Conservation (phyloP, 2,888 invertebrate genomes). For the Odontothrips loti region DNA sequence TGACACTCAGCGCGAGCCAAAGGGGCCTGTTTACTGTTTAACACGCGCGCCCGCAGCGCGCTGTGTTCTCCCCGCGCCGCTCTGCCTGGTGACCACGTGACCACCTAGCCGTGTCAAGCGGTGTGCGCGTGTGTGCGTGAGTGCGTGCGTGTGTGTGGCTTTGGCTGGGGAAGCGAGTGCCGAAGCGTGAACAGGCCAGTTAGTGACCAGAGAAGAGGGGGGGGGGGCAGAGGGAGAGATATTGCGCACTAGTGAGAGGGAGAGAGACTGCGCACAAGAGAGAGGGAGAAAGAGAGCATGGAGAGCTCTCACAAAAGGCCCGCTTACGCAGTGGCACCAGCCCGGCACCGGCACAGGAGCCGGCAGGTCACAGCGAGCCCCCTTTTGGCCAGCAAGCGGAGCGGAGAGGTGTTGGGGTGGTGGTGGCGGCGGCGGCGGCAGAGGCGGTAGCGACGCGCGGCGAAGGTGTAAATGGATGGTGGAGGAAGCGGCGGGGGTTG, state of each 20-base stretch:
- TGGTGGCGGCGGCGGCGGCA: neutral
- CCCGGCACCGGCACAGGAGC: too few species aligned
- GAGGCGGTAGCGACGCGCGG: neutral
- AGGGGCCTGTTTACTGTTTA: too few species aligned
- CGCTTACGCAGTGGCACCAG: neutral
- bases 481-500: neutral
- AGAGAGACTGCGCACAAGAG: too few species aligned
- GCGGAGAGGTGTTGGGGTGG: too few species aligned
- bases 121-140: neutral
- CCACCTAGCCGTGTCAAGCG: too few species aligned
- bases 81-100: too few species aligned
- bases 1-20: too few species aligned
- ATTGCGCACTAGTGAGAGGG: neutral
- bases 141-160: neutral
- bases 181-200: constrained; percentile 14
- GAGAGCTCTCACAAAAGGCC: neutral
- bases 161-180: neutral
- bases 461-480: neutral
- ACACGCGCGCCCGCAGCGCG: too few species aligned
- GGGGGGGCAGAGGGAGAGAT: neutral
- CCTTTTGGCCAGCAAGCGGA: neutral
- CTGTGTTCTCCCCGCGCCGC: too few species aligned
- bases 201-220: neutral
- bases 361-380: neutral
- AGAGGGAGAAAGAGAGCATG: too few species aligned